Base-by-base conservation (phyloP, 2,888 invertebrate species). In the Pyrrhia umbra region DNA sequence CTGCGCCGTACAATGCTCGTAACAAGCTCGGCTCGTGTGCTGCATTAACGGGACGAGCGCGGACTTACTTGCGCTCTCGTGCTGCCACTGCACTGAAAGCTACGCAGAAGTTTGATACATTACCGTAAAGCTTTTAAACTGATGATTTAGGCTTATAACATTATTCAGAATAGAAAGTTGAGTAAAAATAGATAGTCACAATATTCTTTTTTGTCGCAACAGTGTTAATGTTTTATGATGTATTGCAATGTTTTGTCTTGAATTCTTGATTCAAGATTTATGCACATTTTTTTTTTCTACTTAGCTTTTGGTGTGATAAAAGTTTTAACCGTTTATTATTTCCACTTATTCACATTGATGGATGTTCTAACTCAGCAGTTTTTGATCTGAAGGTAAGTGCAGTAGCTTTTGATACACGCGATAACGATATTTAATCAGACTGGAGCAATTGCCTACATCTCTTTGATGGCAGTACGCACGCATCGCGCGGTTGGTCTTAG, bases 351-450 rank as follows among this genome's bases (percentile, higher is more conserved):
- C 84, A 85, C 82, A 86, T 86, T 93, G 93, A 94, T 93, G 86
- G 93, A 94, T 93, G 92, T 87, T 89, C 89, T 90, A 91, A 88
- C 90, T 92, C 92, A 93, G 93, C 93, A 92, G 87, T 92, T 92
- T 92, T 91, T 87, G 91, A 91, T 90, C 88, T 85, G 85, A 85
- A 85, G 83, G 85, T 88, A 88, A 89, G 88, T 88, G 88, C 89
- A 88, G 92, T 90, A 91, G 92, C 89, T 81, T 80, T 71, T 81
- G 87, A 88, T 87, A 83, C 81, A 84, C 68, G 76, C 78, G 87
- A 89, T 88, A 87, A 78, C 79, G 77, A 80, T 79, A 80, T 76
- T 80, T 83, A 68, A 77, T 79, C 81, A 76, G 73, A 82, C 67
- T 75, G 74, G 73, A 79, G 70, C 77, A 80, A 82, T 82, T 83